These are phyloP conservation scores for Pseudomyrmex concolor DNA, from an alignment of 1,140 invertebrate species.

Conservation along the genomic window DNA sequence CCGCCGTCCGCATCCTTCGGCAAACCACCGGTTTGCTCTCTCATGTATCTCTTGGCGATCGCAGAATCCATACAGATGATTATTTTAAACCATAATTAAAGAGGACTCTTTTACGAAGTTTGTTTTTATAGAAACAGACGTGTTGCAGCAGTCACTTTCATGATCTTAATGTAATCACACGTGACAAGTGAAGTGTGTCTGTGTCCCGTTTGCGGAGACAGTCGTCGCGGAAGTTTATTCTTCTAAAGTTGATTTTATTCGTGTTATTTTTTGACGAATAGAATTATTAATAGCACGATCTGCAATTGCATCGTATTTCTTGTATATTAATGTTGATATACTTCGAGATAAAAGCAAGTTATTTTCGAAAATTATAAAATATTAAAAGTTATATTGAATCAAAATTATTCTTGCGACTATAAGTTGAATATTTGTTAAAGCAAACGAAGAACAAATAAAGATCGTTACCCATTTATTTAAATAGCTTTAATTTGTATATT, in stretches of 20 bases:
- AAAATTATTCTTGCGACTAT: neutral
- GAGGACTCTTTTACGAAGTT: neutral
- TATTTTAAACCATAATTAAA: conserved; percentile 15
- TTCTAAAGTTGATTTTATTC: too few species aligned
- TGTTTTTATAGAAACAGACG: conserved; percentile 7
- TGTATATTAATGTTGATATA: neutral
- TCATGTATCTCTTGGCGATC: conserved; percentile 61
- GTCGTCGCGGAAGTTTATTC: neutral
- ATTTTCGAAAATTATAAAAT: neutral
- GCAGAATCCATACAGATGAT: conserved; percentile 4
- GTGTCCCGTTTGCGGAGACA: neutral
- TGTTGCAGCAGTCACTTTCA: neutral
- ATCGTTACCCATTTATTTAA: too few species aligned
- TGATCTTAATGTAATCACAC: neutral
- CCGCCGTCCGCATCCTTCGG: conserved; percentile 37
- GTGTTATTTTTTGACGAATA: neutral
- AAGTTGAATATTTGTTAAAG: neutral
- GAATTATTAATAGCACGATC: neutral
- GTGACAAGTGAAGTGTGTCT: neutral
- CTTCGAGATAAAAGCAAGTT: neutral
- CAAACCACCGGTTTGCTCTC: conserved; percentile 33
- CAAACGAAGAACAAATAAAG: neutral
- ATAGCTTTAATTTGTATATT: too few species aligned
- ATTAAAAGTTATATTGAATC: neutral
- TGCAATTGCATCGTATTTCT: neutral